Percentiles rank a stretch among this genome's conserved stretches.
Conservation (phyloP, 1,140 invertebrate genomes). For the Lordiphosa clarofinis region DNA sequence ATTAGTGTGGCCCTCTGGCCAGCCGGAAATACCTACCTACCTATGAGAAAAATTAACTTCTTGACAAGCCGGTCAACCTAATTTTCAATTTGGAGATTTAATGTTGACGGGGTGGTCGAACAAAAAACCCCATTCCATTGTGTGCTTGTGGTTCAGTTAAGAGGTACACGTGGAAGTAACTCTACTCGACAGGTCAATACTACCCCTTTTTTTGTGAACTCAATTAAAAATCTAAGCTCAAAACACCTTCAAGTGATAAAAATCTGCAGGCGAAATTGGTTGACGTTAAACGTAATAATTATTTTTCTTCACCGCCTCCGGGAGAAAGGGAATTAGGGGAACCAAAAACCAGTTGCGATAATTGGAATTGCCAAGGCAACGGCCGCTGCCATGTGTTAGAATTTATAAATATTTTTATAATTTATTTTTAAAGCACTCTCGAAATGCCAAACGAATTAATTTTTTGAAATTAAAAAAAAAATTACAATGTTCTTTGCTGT, state of each 20-base stretch:
- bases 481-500: slow-evolving; percentile 17
- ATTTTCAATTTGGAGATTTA: no score
- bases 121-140: no score
- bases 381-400: slow-evolving; percentile 18
- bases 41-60: no score
- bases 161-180: no score
- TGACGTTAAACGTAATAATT: slow-evolving; percentile 44
- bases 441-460: slow-evolving; percentile 35
- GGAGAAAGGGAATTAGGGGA: slow-evolving; percentile 6
- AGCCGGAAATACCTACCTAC: no score
- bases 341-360: slow-evolving; percentile 43
- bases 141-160: no score
- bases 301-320: slow-evolving; percentile 20
- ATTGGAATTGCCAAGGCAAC: slow-evolving; percentile 43
- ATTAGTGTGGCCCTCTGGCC: no score
- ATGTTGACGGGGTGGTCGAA: no score
- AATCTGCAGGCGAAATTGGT: slow-evolving; percentile 38
- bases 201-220: background rate
- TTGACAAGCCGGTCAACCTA: no score
- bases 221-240: slow-evolving; percentile 3
- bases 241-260: slow-evolving; percentile 34
- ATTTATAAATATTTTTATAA: slow-evolving; percentile 4
- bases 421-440: slow-evolving; percentile 25
- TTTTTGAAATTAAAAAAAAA: background rate
- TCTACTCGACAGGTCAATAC: background rate